Conservation (phyloP, 2,888 invertebrate genomes). For the Nineta flava region DNA sequence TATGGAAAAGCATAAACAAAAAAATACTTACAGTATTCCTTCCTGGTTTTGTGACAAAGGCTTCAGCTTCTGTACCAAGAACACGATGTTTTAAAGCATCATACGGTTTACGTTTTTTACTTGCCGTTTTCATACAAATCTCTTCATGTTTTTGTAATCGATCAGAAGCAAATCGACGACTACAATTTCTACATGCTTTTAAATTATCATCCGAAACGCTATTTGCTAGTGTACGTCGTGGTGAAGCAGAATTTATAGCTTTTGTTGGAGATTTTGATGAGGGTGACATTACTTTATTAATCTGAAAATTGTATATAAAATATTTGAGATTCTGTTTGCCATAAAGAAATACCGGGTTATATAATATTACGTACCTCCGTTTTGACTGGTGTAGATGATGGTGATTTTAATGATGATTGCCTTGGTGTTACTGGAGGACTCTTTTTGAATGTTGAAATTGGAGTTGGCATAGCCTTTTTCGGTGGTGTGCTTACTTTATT, state of each 20-base stretch:
- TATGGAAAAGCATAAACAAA: too few species aligned
- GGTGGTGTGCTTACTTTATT: too few species aligned
- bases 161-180: conserved; percentile 66
- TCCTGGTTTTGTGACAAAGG: conserved; percentile 38
- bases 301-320: not conserved
- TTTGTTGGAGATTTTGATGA: not conserved
- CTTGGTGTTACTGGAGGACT: too few species aligned
- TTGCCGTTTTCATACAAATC: conserved; percentile 64
- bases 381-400: too few species aligned
- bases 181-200: conserved; percentile 54
- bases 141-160: conserved; percentile 67
- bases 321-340: not conserved
- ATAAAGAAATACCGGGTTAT: too few species aligned
- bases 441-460: too few species aligned
- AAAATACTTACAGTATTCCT: conserved; percentile 24
- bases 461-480: too few species aligned
- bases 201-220: conserved; percentile 28
- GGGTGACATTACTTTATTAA: not conserved
- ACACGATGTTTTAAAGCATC: conserved; percentile 85
- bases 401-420: too few species aligned
- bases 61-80: conserved; percentile 76
- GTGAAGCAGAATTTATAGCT: conserved; percentile 9
- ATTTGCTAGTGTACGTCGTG: conserved; percentile 10
- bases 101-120: conserved; percentile 78
- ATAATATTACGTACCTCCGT: too few species aligned